Conservation (phyloP, 2,888 invertebrate species). For the Lobophora halterata region DNA sequence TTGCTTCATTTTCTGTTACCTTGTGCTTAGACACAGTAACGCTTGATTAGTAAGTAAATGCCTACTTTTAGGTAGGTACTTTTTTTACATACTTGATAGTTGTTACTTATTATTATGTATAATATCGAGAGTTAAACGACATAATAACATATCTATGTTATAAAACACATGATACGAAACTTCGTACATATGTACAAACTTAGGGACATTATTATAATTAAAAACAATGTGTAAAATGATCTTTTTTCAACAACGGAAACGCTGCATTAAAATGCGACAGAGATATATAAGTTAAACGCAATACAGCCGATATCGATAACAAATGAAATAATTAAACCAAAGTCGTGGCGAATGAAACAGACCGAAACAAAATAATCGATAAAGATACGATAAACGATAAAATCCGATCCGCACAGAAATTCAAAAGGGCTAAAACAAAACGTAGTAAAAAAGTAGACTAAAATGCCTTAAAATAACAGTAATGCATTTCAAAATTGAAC, state of each 20-base stretch:
- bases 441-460: slow-evolving; percentile 11
- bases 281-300: slow-evolving; percentile 22
- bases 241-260: no score
- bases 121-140: no score
- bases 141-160: no score
- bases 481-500: slow-evolving; percentile 6
- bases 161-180: no score
- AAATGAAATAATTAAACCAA: slow-evolving; percentile 25
- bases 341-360: slow-evolving; percentile 20
- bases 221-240: slow-evolving; percentile 3
- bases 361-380: slow-evolving; percentile 22
- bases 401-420: slow-evolving; percentile 12
- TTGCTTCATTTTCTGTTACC: slow-evolving; percentile 11
- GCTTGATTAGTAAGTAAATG: no score
- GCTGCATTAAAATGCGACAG: no score
- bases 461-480: slow-evolving; percentile 3
- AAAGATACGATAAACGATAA: slow-evolving; percentile 25
- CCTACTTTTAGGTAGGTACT: no score
- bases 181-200: no score
- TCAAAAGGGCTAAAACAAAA: slow-evolving; percentile 1
- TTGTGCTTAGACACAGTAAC: background rate
- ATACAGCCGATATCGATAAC: slow-evolving; percentile 20
- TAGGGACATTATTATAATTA: no score
- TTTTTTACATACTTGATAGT: no score
- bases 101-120: no score